Conservation (phyloP, 2,888 invertebrate species). For the Napeogenes inachia region DNA sequence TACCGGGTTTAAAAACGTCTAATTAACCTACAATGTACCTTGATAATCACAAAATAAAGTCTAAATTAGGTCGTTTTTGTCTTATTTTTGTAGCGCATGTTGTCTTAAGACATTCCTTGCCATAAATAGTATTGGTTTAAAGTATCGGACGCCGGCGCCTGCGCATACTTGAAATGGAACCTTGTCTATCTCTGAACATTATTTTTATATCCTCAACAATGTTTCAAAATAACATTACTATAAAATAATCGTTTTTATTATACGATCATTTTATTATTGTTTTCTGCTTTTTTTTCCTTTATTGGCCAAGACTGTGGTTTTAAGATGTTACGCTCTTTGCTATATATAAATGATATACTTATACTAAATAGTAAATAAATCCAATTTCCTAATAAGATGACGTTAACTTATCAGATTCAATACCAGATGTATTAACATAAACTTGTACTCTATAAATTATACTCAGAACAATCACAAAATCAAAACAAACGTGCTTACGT, state of each 20-base stretch:
- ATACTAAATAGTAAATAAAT: too few relatives aligned
- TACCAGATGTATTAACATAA: not conserved
- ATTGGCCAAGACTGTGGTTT: constrained; percentile 2
- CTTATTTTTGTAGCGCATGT: constrained; percentile 47
- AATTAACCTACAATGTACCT: constrained; percentile 19
- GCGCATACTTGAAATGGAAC: constrained; percentile 32
- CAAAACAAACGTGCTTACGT: constrained; percentile 1
- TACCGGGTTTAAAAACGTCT: constrained; percentile 10
- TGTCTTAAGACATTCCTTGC: constrained; percentile 69
- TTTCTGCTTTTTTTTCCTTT: not conserved
- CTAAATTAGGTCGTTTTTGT: constrained; percentile 33
- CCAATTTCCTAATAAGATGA: too few relatives aligned
- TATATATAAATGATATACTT: too few relatives aligned
- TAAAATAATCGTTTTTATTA: not conserved
- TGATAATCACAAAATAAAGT: constrained; percentile 32
- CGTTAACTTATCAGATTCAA: too few relatives aligned
- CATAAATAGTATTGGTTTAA: constrained; percentile 64
- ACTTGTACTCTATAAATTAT: not conserved
- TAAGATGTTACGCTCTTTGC: not conserved
- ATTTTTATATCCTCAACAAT: constrained; percentile 9
- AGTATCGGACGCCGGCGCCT: constrained; percentile 49
- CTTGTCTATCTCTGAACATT: constrained; percentile 13
- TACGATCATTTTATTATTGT: not conserved
- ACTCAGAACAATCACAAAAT: not conserved
- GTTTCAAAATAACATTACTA: constrained; percentile 3